Evolutionary conservation across 2,113 vertebrate species (phyloP).

Genomic region (Caracal caracal): DNA sequence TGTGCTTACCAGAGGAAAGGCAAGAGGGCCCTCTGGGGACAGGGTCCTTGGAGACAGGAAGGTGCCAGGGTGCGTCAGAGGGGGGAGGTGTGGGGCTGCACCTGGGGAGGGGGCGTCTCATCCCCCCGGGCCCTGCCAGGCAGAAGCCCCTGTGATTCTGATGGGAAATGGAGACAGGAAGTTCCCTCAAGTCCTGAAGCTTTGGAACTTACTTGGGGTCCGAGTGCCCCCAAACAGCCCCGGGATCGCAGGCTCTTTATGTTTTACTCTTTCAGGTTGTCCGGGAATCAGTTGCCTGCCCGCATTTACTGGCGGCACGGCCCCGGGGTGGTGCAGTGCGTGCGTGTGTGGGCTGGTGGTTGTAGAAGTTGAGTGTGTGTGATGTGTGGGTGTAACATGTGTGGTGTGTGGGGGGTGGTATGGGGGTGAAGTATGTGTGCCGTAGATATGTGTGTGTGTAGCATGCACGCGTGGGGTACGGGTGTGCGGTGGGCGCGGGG

Average conservation of each 20-base stretch:
- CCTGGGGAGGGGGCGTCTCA: no score
- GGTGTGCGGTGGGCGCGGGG: background rate
- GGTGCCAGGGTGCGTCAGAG: background rate
- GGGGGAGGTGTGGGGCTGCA: background rate
- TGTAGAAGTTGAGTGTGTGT: background rate
- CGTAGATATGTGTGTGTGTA: background rate
- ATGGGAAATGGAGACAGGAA: background rate
- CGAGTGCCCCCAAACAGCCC: background rate
- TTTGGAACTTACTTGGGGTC: background rate
- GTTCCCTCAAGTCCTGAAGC: background rate
- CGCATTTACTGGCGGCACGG: background rate
- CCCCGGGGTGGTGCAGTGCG: background rate
- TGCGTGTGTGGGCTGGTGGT: background rate
- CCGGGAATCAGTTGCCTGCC: background rate
- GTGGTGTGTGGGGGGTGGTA: background rate
- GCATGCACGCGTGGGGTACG: background rate
- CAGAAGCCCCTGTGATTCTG: background rate
- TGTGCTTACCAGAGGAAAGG: constrained; percentile 23
- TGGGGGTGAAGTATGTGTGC: background rate
- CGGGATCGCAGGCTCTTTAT: background rate
- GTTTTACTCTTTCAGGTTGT: background rate
- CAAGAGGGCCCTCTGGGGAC: background rate
- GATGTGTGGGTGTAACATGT: background rate
- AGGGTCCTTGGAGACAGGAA: background rate
- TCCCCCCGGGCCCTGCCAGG: background rate